A percentile compares a stretch with the other conserved stretches of the same genome.
phyloP scores from a whole-genome alignment of 2,888 invertebrate species.

The Lamellibrachia satsuma region DNA sequence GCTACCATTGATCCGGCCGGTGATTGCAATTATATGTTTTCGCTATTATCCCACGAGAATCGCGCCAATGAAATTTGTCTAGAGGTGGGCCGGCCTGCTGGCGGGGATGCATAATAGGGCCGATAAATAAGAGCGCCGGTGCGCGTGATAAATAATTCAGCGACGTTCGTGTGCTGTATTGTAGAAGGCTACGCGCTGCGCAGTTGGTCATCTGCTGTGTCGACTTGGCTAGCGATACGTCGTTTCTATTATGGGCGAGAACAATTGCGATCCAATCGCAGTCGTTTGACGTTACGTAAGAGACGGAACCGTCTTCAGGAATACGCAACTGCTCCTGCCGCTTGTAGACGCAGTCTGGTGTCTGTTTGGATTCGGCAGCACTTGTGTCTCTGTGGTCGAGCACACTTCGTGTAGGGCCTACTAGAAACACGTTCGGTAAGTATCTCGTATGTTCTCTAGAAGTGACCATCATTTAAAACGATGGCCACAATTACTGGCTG shows the following conservation, averaged over 20 bases:
- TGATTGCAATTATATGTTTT: conserved; percentile 17
- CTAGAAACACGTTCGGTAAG: neutral
- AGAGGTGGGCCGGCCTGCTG: neutral
- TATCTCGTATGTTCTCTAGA: neutral
- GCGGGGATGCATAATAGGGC: neutral
- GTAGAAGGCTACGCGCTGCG: neutral
- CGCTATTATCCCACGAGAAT: conserved; percentile 11
- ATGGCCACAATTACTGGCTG: neutral
- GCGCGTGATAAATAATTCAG: neutral
- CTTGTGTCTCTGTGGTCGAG: neutral
- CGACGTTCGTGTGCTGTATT: neutral
- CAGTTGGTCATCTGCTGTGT: neutral
- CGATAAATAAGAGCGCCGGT: neutral
- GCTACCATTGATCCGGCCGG: conserved; percentile 4
- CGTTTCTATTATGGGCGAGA: neutral
- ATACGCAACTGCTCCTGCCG: neutral
- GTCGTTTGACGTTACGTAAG: neutral
- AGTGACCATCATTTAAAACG: neutral
- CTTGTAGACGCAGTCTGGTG: neutral
- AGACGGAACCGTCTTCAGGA: neutral
- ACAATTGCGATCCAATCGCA: neutral
- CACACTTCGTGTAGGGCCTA: neutral
- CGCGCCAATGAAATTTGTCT: conserved; percentile 13
- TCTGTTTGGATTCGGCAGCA: neutral
- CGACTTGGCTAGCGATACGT: neutral